phyloP scores from a whole-genome alignment of 2,888 invertebrate genomes.

The Nymphalis urticae region DNA sequence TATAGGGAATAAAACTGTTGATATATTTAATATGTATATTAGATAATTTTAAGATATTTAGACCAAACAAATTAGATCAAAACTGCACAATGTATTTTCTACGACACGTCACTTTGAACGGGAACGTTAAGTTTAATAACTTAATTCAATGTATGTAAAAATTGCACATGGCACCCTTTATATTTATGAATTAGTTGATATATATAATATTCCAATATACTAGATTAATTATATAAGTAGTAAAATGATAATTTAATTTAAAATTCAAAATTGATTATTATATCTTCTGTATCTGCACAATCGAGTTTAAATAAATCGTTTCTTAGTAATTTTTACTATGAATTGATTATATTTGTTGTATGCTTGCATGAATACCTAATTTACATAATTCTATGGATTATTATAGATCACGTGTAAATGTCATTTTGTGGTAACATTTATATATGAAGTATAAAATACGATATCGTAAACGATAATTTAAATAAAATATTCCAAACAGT shows the following conservation, averaged over 20 bases:
- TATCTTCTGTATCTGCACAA: no score
- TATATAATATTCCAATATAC: neutral
- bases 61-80: slow-evolving; percentile 15
- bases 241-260: no score
- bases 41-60: slow-evolving; percentile 21
- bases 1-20: slow-evolving; percentile 18
- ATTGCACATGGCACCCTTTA: no score
- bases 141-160: no score
- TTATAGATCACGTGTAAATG: neutral
- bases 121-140: neutral
- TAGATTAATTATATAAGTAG: neutral
- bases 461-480: neutral
- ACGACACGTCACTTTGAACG: slow-evolving; percentile 8
- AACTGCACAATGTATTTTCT: slow-evolving; percentile 33
- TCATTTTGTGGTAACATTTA: neutral
- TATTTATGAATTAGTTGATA: no score
- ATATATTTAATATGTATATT: slow-evolving; percentile 14
- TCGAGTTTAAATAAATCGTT: no score
- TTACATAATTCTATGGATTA: neutral
- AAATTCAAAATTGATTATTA: no score
- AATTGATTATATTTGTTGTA: no score
- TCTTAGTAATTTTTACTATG: no score
- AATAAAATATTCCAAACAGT: neutral
- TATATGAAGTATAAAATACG: neutral
- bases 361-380: neutral